Evolutionary conservation across 1,140 invertebrate species (phyloP).

Genomic region (Diuraphis noxia): DNA sequence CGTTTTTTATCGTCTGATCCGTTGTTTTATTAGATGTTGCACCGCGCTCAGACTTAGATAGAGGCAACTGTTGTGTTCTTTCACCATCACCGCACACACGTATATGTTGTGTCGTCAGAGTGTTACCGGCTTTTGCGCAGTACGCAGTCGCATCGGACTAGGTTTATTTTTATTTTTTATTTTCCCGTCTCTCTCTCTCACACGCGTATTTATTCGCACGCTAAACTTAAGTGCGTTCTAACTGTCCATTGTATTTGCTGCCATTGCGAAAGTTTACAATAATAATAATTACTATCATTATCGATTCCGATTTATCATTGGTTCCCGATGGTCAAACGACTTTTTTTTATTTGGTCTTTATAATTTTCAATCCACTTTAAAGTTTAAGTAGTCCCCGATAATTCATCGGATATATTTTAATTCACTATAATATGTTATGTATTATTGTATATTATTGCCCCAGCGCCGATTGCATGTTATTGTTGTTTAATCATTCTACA

Average conservation of each 20-base stretch:
- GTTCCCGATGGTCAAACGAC: background rate
- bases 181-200: background rate
- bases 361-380: background rate
- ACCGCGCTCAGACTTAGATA: background rate
- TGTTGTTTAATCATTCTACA: background rate
- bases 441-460: background rate
- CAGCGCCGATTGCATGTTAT: background rate
- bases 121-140: background rate
- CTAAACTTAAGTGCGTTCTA: background rate
- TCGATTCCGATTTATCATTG: background rate
- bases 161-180: background rate
- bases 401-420: background rate
- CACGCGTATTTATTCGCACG: background rate
- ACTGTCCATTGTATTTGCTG: background rate
- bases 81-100: background rate
- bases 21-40: background rate
- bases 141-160: background rate
- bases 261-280: background rate
- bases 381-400: background rate
- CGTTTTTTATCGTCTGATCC: background rate
- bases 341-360: background rate
- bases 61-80: background rate
- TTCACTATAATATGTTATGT: no score
- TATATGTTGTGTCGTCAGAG: background rate
- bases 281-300: background rate